Evolutionary conservation across 2,888 invertebrate species (phyloP).

Genomic region (Heliconius cydno): DNA sequence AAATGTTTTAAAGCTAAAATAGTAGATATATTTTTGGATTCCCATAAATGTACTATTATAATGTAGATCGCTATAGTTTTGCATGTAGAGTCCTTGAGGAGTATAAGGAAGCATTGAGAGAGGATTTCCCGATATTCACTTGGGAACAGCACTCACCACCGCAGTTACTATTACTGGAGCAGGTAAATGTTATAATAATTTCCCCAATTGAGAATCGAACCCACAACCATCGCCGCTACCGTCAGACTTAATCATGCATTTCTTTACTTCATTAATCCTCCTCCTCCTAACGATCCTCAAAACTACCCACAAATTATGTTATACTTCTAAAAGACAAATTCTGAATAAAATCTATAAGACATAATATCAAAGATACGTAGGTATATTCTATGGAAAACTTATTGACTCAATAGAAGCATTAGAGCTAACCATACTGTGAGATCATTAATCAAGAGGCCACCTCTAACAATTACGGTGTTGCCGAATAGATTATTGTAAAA

Average conservation of each 20-base stretch:
- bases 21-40: too few relatives aligned
- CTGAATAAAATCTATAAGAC: not conserved
- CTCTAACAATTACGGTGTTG: constrained; percentile 10
- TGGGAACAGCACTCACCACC: not conserved
- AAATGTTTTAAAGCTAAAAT: too few relatives aligned
- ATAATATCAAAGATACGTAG: not conserved
- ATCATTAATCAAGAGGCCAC: constrained; percentile 25
- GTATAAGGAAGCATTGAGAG: not conserved
- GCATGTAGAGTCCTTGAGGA: not conserved
- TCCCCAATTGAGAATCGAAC: too few relatives aligned
- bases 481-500: not conserved
- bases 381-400: not conserved
- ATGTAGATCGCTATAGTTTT: not conserved
- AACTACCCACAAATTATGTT: too few relatives aligned
- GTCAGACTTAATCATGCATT: too few relatives aligned
- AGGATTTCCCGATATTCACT: not conserved
- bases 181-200: too few relatives aligned
- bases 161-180: too few relatives aligned
- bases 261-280: too few relatives aligned
- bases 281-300: too few relatives aligned
- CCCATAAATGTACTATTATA: too few relatives aligned
- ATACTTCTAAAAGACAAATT: not conserved
- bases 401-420: not conserved
- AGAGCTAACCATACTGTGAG: not conserved
- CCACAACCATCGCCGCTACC: too few relatives aligned